phyloP scores from a whole-genome alignment of 2,797 vertebrate genomes.

The Chanos chanos region DNA sequence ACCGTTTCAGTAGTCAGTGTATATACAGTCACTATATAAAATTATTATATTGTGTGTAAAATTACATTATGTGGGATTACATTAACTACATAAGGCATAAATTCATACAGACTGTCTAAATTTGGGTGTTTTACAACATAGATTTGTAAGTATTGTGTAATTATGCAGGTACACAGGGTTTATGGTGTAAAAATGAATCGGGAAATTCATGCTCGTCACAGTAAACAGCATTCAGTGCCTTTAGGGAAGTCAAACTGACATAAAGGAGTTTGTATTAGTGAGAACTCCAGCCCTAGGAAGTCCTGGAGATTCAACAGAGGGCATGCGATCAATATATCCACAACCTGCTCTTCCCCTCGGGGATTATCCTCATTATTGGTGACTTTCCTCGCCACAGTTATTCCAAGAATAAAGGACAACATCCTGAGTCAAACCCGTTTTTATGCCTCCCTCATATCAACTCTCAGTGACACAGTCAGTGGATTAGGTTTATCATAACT shows the following conservation, averaged over 20 bases:
- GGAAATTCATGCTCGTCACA: conserved; percentile 36
- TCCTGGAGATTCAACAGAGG: conserved; percentile 44
- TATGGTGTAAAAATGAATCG: too few species aligned
- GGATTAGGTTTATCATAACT: neutral
- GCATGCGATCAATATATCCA: conserved; percentile 45
- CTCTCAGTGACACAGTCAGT: too few species aligned
- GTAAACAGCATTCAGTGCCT: conserved; percentile 1
- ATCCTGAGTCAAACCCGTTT: too few species aligned
- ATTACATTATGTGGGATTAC: too few species aligned
- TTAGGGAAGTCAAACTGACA: conserved; percentile 25
- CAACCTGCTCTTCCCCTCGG: conserved; percentile 41
- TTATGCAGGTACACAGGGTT: neutral
- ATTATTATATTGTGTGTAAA: too few species aligned
- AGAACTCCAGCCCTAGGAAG: conserved; percentile 22
- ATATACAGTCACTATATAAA: too few species aligned
- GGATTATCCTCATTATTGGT: conserved; percentile 49
- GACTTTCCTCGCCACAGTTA: conserved; percentile 35
- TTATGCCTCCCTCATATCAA: too few species aligned
- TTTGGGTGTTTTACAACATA: too few species aligned
- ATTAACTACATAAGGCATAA: too few species aligned
- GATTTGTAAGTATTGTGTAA: too few species aligned
- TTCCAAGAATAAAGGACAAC: conserved; percentile 25
- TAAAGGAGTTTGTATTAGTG: conserved; percentile 34
- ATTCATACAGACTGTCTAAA: too few species aligned
- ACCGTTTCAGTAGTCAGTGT: too few species aligned